Base-by-base conservation (phyloP, 2,888 invertebrate species). In the Glaucopsyche alexis region DNA sequence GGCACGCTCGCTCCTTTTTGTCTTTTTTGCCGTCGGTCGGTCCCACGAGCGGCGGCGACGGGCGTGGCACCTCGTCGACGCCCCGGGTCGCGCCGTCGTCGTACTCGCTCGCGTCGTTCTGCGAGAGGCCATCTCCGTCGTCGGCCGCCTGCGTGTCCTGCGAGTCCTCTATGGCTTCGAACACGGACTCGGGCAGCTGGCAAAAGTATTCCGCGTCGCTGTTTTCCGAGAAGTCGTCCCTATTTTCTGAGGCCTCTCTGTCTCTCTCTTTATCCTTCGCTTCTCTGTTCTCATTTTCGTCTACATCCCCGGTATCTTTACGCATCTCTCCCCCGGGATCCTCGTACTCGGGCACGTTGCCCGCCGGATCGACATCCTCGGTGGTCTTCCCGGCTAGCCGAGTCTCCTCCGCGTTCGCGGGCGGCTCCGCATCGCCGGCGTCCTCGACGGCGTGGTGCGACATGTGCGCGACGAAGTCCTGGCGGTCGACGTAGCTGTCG, bases 1-100 rank as follows among this genome's bases (percentile, higher is more conserved):
- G 89, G 76, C 94, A 94, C 2, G 87, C 87, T 42, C 89, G 89
- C 2, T 81, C 77, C 69, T 83, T 84, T 45, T 81, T 83, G n/a
- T 70, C 71, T 65, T 76, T 77, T n/a, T 75, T 77, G 5, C 13
- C 29, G 29, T 60, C 29, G 60, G 60, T 4, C 11, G 60, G 29
- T 29, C 4, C 9, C 19, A 19, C 7, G 52, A 52, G 60, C 7
- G 60, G 60, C 60, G 60, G 29, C 38, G 7, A 6, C 29, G 60
- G 13, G 7, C 42, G 42, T 13, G 47, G 47, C 9, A 9, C 11
- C 11, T 9, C 11, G 11, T 4, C 47, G 47, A 4, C 47, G 47
- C 13, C 11, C 47, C 47, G 47, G 47, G 13, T 4, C 11, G 47
- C 47, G 47, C 4, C 47, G 2, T 47, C 47, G 47, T 7, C 6